phyloP scores from a whole-genome alignment of 2,888 invertebrate genomes.

The Mythimna pallens region DNA sequence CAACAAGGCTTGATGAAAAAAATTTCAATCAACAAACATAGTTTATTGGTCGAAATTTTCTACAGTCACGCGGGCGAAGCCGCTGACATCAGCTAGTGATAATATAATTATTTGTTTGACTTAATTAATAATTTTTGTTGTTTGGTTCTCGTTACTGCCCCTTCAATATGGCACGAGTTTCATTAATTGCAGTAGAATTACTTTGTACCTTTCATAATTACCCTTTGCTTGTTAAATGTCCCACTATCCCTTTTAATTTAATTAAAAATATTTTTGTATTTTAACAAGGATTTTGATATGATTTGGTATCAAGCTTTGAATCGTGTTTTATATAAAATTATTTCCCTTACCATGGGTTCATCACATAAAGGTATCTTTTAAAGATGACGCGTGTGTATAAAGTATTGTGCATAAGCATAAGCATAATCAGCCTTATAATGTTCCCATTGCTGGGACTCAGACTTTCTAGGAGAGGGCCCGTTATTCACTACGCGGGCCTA shows the following conservation, averaged over 20 bases:
- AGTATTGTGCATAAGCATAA: not conserved
- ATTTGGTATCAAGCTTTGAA: not conserved
- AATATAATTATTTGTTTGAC: no score
- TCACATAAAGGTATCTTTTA: not conserved
- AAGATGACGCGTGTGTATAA: not conserved
- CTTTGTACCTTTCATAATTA: slow-evolving; percentile 6
- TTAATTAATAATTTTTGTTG: slow-evolving; percentile 3
- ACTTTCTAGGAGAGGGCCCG: no score
- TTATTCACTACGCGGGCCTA: no score
- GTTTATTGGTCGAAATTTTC: slow-evolving; percentile 3
- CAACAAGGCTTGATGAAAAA: slow-evolving; percentile 49
- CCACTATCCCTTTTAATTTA: not conserved
- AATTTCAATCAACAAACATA: slow-evolving; percentile 37
- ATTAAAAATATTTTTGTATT: slow-evolving; percentile 1
- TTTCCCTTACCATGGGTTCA: not conserved
- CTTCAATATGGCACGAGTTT: not conserved
- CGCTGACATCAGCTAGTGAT: not conserved
- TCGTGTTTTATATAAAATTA: not conserved
- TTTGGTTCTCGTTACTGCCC: not conserved
- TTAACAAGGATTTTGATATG: not conserved
- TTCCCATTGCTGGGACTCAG: no score
- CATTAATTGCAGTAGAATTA: slow-evolving; percentile 5
- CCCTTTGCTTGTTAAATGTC: not conserved
- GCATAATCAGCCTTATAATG: no score
- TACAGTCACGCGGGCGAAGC: not conserved